These are phyloP conservation scores for Pungitius pungitius DNA, from an alignment of 2,113 vertebrate species.

Conservation along the genomic window DNA sequence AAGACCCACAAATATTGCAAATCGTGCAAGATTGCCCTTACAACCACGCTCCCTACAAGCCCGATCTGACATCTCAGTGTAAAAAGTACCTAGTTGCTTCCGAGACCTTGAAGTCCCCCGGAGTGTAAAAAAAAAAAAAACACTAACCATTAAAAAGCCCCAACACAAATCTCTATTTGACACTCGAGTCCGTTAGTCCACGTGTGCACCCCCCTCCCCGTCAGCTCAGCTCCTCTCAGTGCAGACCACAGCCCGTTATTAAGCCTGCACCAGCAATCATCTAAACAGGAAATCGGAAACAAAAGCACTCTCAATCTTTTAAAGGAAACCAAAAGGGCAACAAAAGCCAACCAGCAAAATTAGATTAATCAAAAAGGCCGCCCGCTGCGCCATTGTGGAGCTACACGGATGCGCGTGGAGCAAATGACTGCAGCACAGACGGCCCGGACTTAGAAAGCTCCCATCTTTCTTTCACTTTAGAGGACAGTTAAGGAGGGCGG, in stretches of 20 bases:
- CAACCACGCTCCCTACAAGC: constrained; percentile 8
- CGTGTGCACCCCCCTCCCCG: not conserved
- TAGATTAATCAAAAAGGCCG: constrained; percentile 27
- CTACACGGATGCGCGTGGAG: constrained; percentile 42
- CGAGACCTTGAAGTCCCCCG: constrained; percentile 4
- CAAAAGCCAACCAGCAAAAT: constrained; percentile 59
- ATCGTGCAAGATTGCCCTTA: constrained; percentile 9
- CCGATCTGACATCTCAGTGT: constrained; percentile 23
- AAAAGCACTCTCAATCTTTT: constrained; percentile 60
- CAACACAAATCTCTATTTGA: not conserved
- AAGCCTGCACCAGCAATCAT: constrained; percentile 60
- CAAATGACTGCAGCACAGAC: constrained; percentile 36
- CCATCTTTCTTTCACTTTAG: constrained; percentile 31
- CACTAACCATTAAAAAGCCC: constrained; percentile 3
- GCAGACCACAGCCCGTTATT: constrained; percentile 55
- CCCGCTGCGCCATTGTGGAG: constrained; percentile 41
- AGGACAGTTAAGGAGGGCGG: constrained; percentile 45
- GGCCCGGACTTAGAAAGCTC: constrained; percentile 27
- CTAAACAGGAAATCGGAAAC: constrained; percentile 56
- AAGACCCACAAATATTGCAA: constrained; percentile 22
- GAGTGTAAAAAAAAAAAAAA: constrained; percentile 33
- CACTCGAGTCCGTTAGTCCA: not conserved
- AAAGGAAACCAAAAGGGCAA: constrained; percentile 59
- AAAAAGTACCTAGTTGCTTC: constrained; percentile 19
- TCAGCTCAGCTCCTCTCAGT: constrained; percentile 71